Base-by-base conservation (phyloP, 2,888 invertebrate genomes). In the Stegana nigrithorax region DNA sequence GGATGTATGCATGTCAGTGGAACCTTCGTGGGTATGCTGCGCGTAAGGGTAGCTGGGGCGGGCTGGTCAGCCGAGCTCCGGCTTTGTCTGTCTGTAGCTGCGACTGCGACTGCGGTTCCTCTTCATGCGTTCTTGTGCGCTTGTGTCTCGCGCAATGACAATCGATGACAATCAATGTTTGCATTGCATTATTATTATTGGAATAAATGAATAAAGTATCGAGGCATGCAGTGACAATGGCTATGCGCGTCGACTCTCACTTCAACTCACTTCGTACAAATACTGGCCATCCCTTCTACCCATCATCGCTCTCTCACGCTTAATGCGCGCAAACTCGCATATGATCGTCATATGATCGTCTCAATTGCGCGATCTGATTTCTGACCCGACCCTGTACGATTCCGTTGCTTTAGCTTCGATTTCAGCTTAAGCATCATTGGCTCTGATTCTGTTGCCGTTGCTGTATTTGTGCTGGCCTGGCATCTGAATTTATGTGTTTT, bases 131-230 rank as follows among this genome's bases (percentile, higher is more conserved):
- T 26, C n/a, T 51, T 12, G 50, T 26, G 23, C 26, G n/a, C n/a
- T 27, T 26, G 27, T 27, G 14, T 51, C 23, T 45, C 42, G 21
- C 57, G 55, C 62, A 57, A 67, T 74, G 73, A 77, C 78, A 79
- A 80, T 79, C 80, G 81, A 81, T 81, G 81, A 77, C 80, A 81
- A 81, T 81, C 82, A 81, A 81, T 81, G 79, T 82, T 82, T 81
- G 82, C 81, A 81, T 82, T 81, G 78, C 81, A 81, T 81, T 81
- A 78, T 80, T 81, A 78, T 78, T 80, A 82, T 81, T 81, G 81
- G 81, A 81, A 81, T 81, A 81, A 75, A 81, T 81, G 81, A 81
- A 81, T 81, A 81, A 81, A 81, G 75, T 80, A 80, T 79, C 73
- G 66, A 68, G 69, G 72, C 78, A 81, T 78, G 76, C 81, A 81